These are phyloP conservation scores for Cosmorhoe ocellata DNA, from an alignment of 2,888 invertebrate genomes.

Conservation along the genomic window DNA sequence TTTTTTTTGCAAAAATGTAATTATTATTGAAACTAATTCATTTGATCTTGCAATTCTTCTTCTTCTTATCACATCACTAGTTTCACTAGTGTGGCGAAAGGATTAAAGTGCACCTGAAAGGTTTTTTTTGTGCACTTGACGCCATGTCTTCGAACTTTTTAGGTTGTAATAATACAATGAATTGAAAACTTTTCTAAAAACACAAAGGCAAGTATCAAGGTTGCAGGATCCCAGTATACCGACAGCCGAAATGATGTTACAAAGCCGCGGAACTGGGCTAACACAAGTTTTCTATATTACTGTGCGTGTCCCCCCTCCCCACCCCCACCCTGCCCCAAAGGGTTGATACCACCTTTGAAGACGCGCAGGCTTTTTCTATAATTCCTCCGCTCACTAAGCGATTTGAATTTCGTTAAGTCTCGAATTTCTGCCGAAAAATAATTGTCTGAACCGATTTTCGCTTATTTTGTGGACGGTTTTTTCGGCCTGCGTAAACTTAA, in stretches of 20 bases:
- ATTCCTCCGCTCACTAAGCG: slow-evolving; percentile 77
- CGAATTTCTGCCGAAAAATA: slow-evolving; percentile 80
- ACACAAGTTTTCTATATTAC: slow-evolving; percentile 83
- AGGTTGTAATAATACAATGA: too few species aligned
- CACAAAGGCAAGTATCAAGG: slow-evolving; percentile 51
- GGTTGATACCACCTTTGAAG: slow-evolving; percentile 81
- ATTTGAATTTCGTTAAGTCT: slow-evolving; percentile 81
- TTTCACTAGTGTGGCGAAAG: too few species aligned
- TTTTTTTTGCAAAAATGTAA: too few species aligned
- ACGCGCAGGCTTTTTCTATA: slow-evolving; percentile 81
- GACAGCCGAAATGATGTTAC: slow-evolving; percentile 81
- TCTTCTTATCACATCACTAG: too few species aligned
- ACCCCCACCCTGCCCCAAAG: slow-evolving; percentile 52
- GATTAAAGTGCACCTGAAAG: too few species aligned
- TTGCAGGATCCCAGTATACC: slow-evolving; percentile 42
- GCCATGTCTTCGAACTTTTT: too few species aligned
- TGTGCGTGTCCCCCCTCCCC: slow-evolving; percentile 61
- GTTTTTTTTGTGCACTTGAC: too few species aligned
- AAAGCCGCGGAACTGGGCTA: slow-evolving; percentile 82
- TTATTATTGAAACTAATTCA: too few species aligned
- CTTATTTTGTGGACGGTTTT: slow-evolving; percentile 53
- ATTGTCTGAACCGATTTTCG: slow-evolving; percentile 75
- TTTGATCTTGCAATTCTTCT: too few species aligned
- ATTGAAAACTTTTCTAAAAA: too few species aligned
- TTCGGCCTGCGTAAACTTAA: slow-evolving; percentile 48